Evolutionary conservation across 2,113 vertebrate genomes (phyloP), one percentile per base, ranked within the genome.

Genomic region (Dicentrarchus labrax): DNA sequence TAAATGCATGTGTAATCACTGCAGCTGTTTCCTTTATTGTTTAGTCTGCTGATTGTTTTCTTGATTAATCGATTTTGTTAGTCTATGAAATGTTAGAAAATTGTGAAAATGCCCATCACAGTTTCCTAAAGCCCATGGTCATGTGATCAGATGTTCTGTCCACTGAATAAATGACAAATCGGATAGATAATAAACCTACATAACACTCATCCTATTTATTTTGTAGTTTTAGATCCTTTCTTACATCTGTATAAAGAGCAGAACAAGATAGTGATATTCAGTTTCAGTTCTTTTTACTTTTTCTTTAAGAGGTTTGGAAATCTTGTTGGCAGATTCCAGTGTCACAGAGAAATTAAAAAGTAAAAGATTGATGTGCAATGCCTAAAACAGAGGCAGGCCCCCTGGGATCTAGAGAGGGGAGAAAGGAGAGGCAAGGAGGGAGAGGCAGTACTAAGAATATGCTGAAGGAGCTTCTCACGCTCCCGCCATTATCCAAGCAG

Each of bases 381-480:
- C 39, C 62, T 76, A 51, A 84, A 80, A 77, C 78, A 38, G 53
- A 76, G 1, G 0, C 15, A 0, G 6, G 8, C 30, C 45, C 43
- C 78, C 1, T 69, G 61, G 48, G 81, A 80, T 73, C 45, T 4
- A 10, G 57, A 36, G 59, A 67, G 64, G 61, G 65, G 60, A 56
- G 57, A 78, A 70, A 48, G 15, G 11, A 38, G 17, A 72, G 45
- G 74, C 50, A 59, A 65, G 48, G 73, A 48, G 36, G 72, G 69
- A 72, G 74, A 82, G 83, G 12, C 61, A n/a, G 59, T 17, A 77
- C 83, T 82, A 90, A 91, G 82, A 86, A 89, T 82, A 88, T n/a
- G 64, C 50, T 12, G 60, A 47, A 66, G 56, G 60, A 77, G 54
- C 56, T 84, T 84, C 86, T 90, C 86, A 87, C 83, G 76, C 77